A percentile compares a stretch with the other conserved stretches of the same genome.
These are phyloP conservation scores for Lampris megalopsis DNA, from an alignment of 2,113 vertebrate species.

Conservation along the genomic window DNA sequence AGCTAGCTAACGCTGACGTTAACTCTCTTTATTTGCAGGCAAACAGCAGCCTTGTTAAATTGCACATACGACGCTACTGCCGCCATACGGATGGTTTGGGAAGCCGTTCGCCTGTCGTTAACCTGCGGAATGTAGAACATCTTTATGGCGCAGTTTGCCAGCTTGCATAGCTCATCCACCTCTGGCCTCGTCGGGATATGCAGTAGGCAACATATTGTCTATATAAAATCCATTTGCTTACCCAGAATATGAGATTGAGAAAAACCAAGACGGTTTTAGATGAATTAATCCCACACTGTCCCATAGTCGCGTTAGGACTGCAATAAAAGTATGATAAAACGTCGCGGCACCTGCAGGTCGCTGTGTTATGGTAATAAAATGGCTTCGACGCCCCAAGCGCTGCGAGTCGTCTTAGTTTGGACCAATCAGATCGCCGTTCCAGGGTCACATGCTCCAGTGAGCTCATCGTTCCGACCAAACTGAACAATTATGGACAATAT, in stretches of 20 bases:
- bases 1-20: not conserved
- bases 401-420: slow-evolving; percentile 29
- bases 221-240: slow-evolving; percentile 74
- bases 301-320: slow-evolving; percentile 62
- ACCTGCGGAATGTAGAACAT: slow-evolving; percentile 13
- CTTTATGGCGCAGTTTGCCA: slow-evolving; percentile 67
- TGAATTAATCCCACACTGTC: slow-evolving; percentile 95
- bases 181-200: slow-evolving; percentile 19
- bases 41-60: not conserved
- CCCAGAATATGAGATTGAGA: slow-evolving; percentile 98
- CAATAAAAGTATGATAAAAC: slow-evolving; percentile 17
- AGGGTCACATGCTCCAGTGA: slow-evolving; percentile 52
- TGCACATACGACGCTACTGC: not conserved
- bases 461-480: slow-evolving; percentile 59
- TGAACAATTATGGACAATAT: not conserved
- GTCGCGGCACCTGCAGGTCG: slow-evolving; percentile 69
- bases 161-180: slow-evolving; percentile 47
- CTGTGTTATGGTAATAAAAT: slow-evolving; percentile 75
- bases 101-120: not conserved
- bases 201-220: slow-evolving; percentile 52
- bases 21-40: not conserved
- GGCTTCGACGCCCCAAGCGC: slow-evolving; percentile 63
- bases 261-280: slow-evolving; percentile 98
- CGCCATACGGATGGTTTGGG: not conserved
- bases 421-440: slow-evolving; percentile 52